Evolutionary conservation across 2,888 invertebrate genomes (phyloP).

Genomic region (Urechis unicinctus): DNA sequence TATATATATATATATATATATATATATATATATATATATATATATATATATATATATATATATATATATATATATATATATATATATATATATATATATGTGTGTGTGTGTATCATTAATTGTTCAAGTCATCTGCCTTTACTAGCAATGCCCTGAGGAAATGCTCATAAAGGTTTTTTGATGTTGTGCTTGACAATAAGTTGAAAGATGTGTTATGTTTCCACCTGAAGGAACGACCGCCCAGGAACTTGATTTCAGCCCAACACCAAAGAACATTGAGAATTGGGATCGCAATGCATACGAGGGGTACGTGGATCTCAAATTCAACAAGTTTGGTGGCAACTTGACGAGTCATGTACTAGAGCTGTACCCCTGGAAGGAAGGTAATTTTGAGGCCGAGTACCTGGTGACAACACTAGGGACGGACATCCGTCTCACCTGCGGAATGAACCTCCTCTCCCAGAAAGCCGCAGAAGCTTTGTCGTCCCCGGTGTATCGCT

Average conservation of each 20-base stretch:
- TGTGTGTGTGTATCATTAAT: neutral
- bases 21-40: no score
- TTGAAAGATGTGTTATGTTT: no score
- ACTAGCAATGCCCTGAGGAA: no score
- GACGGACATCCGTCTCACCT: conserved; percentile 30
- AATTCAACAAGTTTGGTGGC: conserved; percentile 28
- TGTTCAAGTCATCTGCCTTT: no score
- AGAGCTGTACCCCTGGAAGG: conserved; percentile 16
- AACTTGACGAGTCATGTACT: conserved; percentile 21
- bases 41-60: conserved; percentile 2
- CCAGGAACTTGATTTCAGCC: conserved; percentile 30
- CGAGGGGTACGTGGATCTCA: conserved; percentile 25
- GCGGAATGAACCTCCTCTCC: conserved; percentile 29
- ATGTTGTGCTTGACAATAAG: no score
- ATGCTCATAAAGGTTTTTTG: no score
- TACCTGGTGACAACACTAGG: conserved; percentile 33
- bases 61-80: conserved; percentile 1
- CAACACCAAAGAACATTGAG: conserved; percentile 22
- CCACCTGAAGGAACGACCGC: conserved; percentile 31
- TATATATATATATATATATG: conserved; percentile 1
- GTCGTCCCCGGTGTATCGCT: conserved; percentile 28
- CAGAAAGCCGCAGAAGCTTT: conserved; percentile 19
- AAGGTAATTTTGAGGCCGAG: conserved; percentile 22
- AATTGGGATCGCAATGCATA: conserved; percentile 30
- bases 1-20: no score